A percentile compares a stretch with the other conserved stretches of the same genome.
Evolutionary conservation across 2,797 vertebrate species (phyloP).

Genomic region (Siniperca scherzeri): DNA sequence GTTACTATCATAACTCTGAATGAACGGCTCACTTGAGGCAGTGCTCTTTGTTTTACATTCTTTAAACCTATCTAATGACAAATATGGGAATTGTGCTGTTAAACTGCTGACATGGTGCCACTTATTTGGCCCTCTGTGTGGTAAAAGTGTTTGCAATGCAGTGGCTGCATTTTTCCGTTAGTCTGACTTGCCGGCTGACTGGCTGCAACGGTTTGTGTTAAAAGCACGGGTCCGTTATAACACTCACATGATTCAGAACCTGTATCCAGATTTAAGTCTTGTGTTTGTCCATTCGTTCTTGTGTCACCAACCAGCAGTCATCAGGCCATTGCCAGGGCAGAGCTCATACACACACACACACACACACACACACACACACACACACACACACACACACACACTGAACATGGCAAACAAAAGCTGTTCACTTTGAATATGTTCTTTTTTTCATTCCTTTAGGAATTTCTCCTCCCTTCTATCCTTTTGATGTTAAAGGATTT

Average conservation of each 20-base stretch:
- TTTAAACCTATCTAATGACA: conserved; percentile 27
- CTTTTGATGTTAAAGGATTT: conserved; percentile 70
- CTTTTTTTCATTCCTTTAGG: conserved; percentile 52
- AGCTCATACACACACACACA: not conserved
- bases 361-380: not conserved
- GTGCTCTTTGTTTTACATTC: conserved; percentile 37
- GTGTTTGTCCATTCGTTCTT: conserved; percentile 25
- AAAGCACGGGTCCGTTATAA: conserved; percentile 19
- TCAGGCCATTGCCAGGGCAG: conserved; percentile 13
- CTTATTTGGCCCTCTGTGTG: not conserved
- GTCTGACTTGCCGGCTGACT: conserved; percentile 18
- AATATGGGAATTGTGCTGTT: conserved; percentile 20
- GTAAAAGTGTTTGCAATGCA: conserved; percentile 25
- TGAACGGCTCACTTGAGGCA: conserved; percentile 27
- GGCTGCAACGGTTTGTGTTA: conserved; percentile 28
- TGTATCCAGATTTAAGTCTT: conserved; percentile 27
- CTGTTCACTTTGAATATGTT: conserved; percentile 60
- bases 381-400: conserved; percentile 14
- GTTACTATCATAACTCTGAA: conserved; percentile 16
- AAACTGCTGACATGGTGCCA: conserved; percentile 22
- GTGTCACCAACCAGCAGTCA: conserved; percentile 30
- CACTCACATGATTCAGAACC: conserved; percentile 19
- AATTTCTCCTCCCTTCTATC: conserved; percentile 50
- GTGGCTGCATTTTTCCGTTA: conserved; percentile 6
- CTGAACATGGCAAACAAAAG: conserved; percentile 56